Evolutionary conservation across 2,888 invertebrate species (phyloP), one percentile per base, ranked within the genome.

Genomic region (Mythimna loreyi): DNA sequence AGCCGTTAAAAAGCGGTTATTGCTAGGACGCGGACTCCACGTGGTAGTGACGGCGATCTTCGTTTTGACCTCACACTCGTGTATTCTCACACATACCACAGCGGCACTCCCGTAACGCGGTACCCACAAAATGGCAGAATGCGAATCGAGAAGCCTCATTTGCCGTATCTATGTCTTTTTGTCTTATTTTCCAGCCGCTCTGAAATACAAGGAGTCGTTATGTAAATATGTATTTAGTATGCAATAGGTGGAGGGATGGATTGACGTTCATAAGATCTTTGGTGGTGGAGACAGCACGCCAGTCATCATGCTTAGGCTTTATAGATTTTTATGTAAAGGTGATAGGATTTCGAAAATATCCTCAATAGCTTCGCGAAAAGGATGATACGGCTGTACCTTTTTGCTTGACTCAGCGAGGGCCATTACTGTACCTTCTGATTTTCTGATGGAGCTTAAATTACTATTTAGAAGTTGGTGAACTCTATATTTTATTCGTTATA

Each of bases 71-170:
- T 75, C 36, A 78, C 52, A 90, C 65, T 68, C 72, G 75, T 19
- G 89, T 75, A 40, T 85, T 78, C 62, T 86, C 81, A 67, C 92
- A 93, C 80, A 89, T 74, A n/a, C 72, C 59, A 76, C 94, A 94
- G 5, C 81, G 85, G 67, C 94, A 94, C 63, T 91, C 92, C 0
- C 83, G 82, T 7, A 93, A 74, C 6, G 90, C 80, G 43, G 75
- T 80, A 4, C 91, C 89, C 5, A 92, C 73, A 3, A 72, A 75
- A 70, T 90, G 83, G 78, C 94, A 93, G 6, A 86, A 60, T 0
- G 92, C 90, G 53, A 89, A 89, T 43, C 85, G 77, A 0, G 90
- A 86, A 19, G 73, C 67, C 0, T 83, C 72, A 2, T 73, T 58
- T 4, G 79, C 67, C 16, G 80, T 82, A 23, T 65, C 52, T 30